Conservation (phyloP, 92 coral and sea anemone genomes). For the Parazoanthus atlanticus region DNA sequence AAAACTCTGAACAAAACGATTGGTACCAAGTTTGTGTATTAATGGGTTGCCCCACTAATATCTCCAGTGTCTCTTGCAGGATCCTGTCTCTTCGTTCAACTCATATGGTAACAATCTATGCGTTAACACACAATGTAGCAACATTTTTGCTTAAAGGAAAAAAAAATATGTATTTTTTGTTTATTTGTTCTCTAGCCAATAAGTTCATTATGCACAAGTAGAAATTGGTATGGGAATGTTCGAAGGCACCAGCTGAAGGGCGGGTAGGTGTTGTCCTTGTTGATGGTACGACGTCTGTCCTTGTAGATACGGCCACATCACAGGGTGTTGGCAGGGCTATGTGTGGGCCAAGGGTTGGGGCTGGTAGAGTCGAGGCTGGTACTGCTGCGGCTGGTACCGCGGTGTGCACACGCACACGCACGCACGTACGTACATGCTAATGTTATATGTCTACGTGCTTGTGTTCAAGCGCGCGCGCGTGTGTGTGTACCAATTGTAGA, state of each 20-base stretch:
- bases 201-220: not conserved
- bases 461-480: no score
- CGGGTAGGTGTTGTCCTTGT: not conserved
- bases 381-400: no score
- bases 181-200: not conserved
- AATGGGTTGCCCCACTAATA: not conserved
- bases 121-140: not conserved
- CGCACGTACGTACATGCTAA: no score
- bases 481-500: no score
- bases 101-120: not conserved
- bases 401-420: no score
- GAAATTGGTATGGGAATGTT: constrained; percentile 10
- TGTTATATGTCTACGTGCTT: no score
- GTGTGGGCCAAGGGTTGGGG: not conserved
- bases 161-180: not conserved
- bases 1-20: not conserved
- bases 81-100: not conserved
- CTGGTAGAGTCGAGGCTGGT: not conserved
- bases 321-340: constrained; percentile 1
- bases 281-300: not conserved
- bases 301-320: not conserved
- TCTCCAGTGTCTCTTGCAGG: not conserved
- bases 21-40: not conserved
- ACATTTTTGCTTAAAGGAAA: not conserved
- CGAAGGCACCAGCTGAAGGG: not conserved